Percentiles rank a stretch among this genome's conserved stretches.
phyloP scores from a whole-genome alignment of 2,888 invertebrate species.

The Ceratothoa steindachneri region DNA sequence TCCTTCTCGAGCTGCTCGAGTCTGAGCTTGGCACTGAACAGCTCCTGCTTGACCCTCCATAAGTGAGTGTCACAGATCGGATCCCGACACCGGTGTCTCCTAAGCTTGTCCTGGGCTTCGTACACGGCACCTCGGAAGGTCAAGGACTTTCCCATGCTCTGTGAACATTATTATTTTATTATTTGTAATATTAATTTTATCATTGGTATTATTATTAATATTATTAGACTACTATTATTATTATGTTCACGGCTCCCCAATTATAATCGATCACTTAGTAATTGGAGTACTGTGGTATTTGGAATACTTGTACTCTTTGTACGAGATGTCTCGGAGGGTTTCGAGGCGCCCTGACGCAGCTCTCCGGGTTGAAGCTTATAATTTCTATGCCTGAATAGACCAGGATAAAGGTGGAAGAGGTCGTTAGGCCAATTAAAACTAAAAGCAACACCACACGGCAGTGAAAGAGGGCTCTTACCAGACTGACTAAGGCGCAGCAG shows the following conservation, averaged over 20 bases:
- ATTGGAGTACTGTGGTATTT: too few relatives aligned
- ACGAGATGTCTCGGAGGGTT: too few relatives aligned
- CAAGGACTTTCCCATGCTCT: constrained; percentile 70
- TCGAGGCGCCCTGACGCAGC: too few relatives aligned
- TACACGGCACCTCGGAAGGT: constrained; percentile 76
- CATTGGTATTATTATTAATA: constrained; percentile 16
- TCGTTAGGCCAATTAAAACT: too few relatives aligned
- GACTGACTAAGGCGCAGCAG: constrained; percentile 88
- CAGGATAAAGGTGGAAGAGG: too few relatives aligned
- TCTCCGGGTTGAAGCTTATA: too few relatives aligned
- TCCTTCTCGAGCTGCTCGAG: constrained; percentile 81
- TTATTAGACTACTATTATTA: constrained; percentile 16
- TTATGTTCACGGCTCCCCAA: neutral
- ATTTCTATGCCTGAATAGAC: too few relatives aligned
- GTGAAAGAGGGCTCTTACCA: constrained; percentile 62
- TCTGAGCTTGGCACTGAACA: constrained; percentile 77
- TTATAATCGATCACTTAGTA: neutral
- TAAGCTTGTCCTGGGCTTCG: constrained; percentile 66
- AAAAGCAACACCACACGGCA: too few relatives aligned
- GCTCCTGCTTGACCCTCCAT: constrained; percentile 85
- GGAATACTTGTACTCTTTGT: too few relatives aligned
- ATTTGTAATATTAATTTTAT: neutral
- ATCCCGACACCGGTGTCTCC: constrained; percentile 60
- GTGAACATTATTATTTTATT: constrained; percentile 23
- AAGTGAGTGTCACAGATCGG: constrained; percentile 74